These are phyloP conservation scores for Pardalotus punctatus DNA, from an alignment of 2,113 vertebrate genomes.

Conservation along the genomic window DNA sequence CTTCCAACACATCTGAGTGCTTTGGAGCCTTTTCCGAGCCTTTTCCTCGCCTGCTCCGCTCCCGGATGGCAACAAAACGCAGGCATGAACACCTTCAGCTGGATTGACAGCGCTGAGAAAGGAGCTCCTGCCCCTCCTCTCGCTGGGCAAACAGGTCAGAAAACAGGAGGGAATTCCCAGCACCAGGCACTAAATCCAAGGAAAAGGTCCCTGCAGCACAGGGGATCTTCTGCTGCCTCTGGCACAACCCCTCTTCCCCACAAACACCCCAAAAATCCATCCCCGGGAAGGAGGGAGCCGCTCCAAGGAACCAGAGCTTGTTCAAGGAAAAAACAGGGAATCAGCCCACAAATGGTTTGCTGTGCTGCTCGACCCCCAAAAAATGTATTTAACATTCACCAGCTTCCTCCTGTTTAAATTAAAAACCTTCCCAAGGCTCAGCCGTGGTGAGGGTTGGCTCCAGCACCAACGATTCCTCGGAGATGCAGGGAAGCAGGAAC, in stretches of 20 bases:
- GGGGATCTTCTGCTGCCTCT: not conserved
- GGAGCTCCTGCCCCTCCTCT: not conserved
- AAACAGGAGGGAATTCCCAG: not conserved
- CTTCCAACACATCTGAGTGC: fast-evolving
- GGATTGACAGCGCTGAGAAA: not conserved
- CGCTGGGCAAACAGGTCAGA: not conserved
- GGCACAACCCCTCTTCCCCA: not conserved
- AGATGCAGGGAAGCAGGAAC: not conserved
- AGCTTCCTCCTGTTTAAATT: not conserved
- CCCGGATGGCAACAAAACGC: not conserved
- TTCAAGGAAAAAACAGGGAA: not conserved
- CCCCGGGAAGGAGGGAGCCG: not conserved
- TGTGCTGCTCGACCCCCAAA: not conserved
- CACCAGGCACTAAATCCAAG: not conserved
- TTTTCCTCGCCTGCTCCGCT: not conserved
- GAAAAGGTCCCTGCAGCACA: not conserved
- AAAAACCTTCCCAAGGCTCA: not conserved
- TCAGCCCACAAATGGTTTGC: not conserved
- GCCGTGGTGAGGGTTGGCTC: not conserved
- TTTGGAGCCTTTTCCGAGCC: not conserved
- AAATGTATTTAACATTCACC: not conserved
- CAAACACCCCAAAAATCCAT: not conserved
- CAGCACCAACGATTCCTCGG: not conserved
- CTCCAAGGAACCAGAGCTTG: not conserved
- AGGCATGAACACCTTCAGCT: not conserved